Base-by-base conservation (phyloP, 2,113 vertebrate species). In the Hydrochoerus hydrochaeris region DNA sequence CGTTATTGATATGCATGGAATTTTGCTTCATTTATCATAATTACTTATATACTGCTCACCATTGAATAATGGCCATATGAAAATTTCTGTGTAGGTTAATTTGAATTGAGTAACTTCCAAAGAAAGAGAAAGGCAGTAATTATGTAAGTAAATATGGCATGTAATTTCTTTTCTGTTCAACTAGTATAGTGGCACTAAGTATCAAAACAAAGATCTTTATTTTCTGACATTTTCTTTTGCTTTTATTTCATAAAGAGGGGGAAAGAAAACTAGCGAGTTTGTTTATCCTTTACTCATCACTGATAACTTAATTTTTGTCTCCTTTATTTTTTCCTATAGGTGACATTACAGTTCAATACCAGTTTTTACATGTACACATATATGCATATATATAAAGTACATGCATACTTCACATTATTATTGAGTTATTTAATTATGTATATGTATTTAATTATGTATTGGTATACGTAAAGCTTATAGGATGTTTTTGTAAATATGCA, bases 31-130 rank as follows among this genome's bases (percentile, higher is more conserved):
- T 35, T 95, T 97, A 41, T 38, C 67, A 41, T 88, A 91, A 95
- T 96, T 91, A 75, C 13, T 93, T 8, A 44, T 20, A 32, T 85
- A 73, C 63, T 94, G 41, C 49, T 92, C 65, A 69, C 62, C 30
- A 28, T 30, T 62, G 16, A 38, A 13, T 88, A 95, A 95, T 95
- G 91, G 30, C 32, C 95, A 1, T 49, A 57, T 41, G 5, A 84
- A 88, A 57, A 89, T 28, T 88, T 95, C 83, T 80, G 77, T 86
- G 57, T 82, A 92, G 63, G 26, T 90, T 94, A 95, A 95, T 96
- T 97, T 95, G 65, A 97, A 94, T 58, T 60, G 22, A 94, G n/a
- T 38, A 78, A 52, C 32, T 97, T 94, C 88, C 54, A 95, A 84
- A 75, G 63, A 65, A 65, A 83, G 44, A 88, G 96, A 97, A 94